Conservation (phyloP, 2,113 vertebrate genomes). For the Morphnarchus princeps region DNA sequence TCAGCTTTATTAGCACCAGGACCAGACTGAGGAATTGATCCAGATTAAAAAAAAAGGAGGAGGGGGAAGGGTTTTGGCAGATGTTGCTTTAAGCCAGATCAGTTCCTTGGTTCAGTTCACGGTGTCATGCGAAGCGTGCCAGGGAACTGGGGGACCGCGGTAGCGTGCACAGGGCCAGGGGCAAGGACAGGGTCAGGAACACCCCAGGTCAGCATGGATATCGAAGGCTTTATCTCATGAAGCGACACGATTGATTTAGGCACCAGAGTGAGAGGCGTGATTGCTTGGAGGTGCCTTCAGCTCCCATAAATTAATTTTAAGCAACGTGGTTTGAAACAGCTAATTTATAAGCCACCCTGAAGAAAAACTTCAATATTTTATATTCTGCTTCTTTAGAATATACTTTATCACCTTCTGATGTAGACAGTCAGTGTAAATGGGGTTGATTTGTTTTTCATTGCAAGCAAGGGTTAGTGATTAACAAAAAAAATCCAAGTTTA, state of each 20-base stretch:
- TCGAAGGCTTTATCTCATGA: neutral
- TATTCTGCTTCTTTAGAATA: neutral
- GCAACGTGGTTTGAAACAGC: neutral
- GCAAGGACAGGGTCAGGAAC: neutral
- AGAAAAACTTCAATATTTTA: neutral
- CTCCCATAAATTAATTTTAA: neutral
- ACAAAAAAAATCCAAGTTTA: neutral
- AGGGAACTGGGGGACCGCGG: neutral
- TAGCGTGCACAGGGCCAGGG: accelerated
- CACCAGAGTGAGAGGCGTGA: neutral
- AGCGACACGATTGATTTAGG: neutral
- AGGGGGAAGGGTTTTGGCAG: neutral
- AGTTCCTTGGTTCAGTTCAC: neutral
- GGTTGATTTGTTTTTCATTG: neutral
- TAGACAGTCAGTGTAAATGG: neutral
- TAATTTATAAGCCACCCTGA: neutral
- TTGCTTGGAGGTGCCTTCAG: neutral
- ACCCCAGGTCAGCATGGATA: neutral
- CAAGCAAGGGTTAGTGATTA: neutral
- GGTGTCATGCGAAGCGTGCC: neutral
- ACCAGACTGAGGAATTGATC: neutral
- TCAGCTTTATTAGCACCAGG: neutral
- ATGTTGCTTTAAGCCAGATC: constrained; percentile 17
- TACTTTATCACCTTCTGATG: neutral
- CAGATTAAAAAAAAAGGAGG: neutral